Conservation (phyloP, 2,888 invertebrate genomes). For the Stenolophus ochropezus region DNA sequence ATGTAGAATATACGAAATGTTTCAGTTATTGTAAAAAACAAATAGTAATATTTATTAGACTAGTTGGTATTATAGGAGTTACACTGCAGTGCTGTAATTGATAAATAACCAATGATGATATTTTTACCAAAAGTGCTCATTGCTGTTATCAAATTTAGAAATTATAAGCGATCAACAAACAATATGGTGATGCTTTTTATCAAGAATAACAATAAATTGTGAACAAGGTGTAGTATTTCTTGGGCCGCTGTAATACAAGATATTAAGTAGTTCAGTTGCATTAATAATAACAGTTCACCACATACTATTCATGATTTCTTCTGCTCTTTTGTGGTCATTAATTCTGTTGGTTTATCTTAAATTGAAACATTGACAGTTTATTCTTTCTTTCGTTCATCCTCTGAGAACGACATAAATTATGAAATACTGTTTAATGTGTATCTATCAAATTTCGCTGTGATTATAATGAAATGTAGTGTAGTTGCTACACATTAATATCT, state of each 20-base stretch:
- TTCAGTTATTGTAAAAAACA: constrained; percentile 58
- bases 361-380: constrained; percentile 14
- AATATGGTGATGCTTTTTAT: constrained; percentile 58
- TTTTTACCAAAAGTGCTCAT: constrained; percentile 84
- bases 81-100: constrained; percentile 66
- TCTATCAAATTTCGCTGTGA: constrained; percentile 61
- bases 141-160: constrained; percentile 75
- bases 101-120: constrained; percentile 69
- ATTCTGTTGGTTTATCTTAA: constrained; percentile 9
- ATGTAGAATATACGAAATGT: constrained; percentile 63
- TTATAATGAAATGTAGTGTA: constrained; percentile 57
- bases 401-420: constrained; percentile 25
- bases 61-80: constrained; percentile 62
- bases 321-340: background rate
- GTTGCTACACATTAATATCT: constrained; percentile 58
- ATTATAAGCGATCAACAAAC: constrained; percentile 62
- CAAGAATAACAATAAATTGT: constrained; percentile 48
- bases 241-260: constrained; percentile 50
- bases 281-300: constrained; percentile 21
- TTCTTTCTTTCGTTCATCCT: too few relatives aligned
- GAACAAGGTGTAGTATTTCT: constrained; percentile 53
- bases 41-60: constrained; percentile 55
- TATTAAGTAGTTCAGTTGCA: constrained; percentile 22
- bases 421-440: constrained; percentile 58
- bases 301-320: background rate